Evolutionary conservation across 2,888 invertebrate genomes (phyloP).

Genomic region (Clusia tigrina): DNA sequence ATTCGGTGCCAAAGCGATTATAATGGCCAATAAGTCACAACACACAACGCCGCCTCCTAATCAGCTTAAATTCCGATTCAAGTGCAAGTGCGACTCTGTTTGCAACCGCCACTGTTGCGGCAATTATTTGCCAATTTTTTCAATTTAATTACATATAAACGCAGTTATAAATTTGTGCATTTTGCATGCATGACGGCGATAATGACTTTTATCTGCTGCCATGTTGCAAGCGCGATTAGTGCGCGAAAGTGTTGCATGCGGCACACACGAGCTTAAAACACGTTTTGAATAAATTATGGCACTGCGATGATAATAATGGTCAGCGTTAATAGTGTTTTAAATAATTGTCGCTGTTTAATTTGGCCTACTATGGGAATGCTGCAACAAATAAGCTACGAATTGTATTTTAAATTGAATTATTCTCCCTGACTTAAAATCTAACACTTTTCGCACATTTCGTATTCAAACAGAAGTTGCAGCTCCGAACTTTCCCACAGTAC

Average conservation of each 20-base stretch:
- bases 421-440: neutral
- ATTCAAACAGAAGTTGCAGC: conserved; percentile 6
- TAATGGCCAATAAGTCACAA: conserved; percentile 52
- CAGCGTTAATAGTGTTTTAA: conserved; percentile 19
- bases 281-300: conserved; percentile 28
- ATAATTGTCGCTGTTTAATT: no score
- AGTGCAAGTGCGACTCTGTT: neutral
- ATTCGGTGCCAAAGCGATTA: neutral
- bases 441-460: neutral
- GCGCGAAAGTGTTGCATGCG: conserved; percentile 20
- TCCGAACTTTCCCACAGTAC: conserved; percentile 13
- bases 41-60: neutral
- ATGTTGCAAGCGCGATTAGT: conserved; percentile 14
- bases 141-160: conserved; percentile 8
- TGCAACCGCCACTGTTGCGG: conserved; percentile 15
- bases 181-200: conserved; percentile 41
- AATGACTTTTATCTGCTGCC: conserved; percentile 51
- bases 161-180: neutral
- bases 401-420: no score
- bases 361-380: neutral
- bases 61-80: conserved; percentile 1
- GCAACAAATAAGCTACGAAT: neutral
- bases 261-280: conserved; percentile 23
- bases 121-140: conserved; percentile 30
- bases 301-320: conserved; percentile 15